Evolutionary conservation across 2,888 invertebrate genomes (phyloP).

Genomic region (Drosophila affinis): DNA sequence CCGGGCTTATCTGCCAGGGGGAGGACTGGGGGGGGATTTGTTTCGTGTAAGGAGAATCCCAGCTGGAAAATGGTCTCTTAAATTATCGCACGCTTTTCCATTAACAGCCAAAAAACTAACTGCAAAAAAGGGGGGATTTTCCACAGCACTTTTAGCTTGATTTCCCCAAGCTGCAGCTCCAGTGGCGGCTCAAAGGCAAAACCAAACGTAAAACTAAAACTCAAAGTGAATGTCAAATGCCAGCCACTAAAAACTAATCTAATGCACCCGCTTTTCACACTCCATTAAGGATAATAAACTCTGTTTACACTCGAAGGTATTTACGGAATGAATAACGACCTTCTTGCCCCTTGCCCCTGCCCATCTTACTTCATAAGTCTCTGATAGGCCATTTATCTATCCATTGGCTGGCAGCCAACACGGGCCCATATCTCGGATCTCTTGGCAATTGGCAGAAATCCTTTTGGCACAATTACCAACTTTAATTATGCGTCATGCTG

Average conservation of each 20-base stretch:
- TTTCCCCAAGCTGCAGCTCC: conserved; percentile 60
- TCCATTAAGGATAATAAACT: conserved; percentile 6
- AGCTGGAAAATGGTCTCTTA: conserved; percentile 45
- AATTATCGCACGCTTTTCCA: conserved; percentile 57
- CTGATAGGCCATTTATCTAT: conserved; percentile 44
- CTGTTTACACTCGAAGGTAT: conserved; percentile 1
- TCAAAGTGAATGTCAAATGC: conserved; percentile 30
- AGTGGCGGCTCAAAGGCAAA: not conserved
- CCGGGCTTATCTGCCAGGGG: conserved; percentile 62
- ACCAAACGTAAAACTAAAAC: not conserved
- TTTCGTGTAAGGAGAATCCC: conserved; percentile 10
- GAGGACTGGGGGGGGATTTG: conserved; percentile 3
- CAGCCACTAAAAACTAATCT: conserved; percentile 35
- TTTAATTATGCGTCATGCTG: conserved; percentile 69
- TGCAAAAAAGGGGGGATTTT: conserved; percentile 16
- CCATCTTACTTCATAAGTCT: conserved; percentile 14
- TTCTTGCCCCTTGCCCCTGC: conserved; percentile 24
- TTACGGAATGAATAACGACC: conserved; percentile 47
- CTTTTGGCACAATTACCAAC: conserved; percentile 57
- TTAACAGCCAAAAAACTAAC: conserved; percentile 47
- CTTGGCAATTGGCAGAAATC: conserved; percentile 53
- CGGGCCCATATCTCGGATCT: conserved; percentile 20
- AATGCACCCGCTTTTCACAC: conserved; percentile 19
- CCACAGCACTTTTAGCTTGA: conserved; percentile 61
- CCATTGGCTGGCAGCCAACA: conserved; percentile 62